These are phyloP conservation scores for Daptonema setosum DNA, from an alignment of 2,888 invertebrate species.

Conservation along the genomic window DNA sequence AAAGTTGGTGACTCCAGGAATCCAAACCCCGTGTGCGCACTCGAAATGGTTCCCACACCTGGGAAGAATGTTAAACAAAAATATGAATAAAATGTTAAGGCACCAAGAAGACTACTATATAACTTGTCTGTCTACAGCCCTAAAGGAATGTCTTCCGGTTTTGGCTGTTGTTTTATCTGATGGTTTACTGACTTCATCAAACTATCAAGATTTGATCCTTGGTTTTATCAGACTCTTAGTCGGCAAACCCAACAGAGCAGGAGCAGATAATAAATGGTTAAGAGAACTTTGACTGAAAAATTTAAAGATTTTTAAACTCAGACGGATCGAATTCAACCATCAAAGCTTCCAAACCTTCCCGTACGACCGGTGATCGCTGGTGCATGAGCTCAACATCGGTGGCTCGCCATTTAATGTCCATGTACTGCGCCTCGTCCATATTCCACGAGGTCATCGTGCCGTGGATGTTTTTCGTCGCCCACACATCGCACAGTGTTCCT, in stretches of 20 bases:
- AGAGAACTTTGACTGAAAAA: no score
- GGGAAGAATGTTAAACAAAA: neutral
- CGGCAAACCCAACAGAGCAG: no score
- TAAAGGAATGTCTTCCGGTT: no score
- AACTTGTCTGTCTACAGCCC: no score
- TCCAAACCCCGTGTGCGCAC: neutral
- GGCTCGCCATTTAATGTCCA: slow-evolving; percentile 1
- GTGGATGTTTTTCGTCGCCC: neutral
- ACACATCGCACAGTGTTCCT: neutral
- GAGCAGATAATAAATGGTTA: no score
- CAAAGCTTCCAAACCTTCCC: neutral
- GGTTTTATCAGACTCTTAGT: no score
- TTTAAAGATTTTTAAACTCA: neutral
- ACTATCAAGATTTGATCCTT: no score
- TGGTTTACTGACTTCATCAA: no score
- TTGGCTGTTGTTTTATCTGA: no score
- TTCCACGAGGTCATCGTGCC: neutral
- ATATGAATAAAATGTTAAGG: neutral
- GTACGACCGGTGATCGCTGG: neutral
- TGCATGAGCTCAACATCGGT: neutral
- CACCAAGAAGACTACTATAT: no score
- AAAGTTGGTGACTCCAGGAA: neutral
- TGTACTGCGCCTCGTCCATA: neutral
- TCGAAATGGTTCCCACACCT: neutral
- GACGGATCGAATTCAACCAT: neutral